Evolutionary conservation across 1,140 invertebrate species (phyloP).

Genomic region (Harpegnathos saltator): DNA sequence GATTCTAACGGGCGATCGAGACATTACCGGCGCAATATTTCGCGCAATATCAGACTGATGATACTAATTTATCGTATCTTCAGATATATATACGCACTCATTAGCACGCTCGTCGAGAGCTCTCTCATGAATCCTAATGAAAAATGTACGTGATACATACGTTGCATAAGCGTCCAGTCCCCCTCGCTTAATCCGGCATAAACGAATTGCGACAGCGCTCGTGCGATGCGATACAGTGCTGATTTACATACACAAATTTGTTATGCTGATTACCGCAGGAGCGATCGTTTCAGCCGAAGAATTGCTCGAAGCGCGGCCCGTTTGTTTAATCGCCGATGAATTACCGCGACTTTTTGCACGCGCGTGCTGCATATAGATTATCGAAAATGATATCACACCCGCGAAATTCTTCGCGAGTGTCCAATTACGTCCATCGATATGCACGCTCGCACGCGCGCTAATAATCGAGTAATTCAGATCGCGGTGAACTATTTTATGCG

Average conservation of each 20-base stretch:
- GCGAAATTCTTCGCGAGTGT: constrained; percentile 3
- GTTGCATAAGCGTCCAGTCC: constrained; percentile 63
- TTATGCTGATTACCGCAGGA: constrained; percentile 55
- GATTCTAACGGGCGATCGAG: constrained; percentile 27
- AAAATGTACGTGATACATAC: constrained; percentile 66
- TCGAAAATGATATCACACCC: constrained; percentile 32
- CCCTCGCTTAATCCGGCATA: constrained; percentile 63
- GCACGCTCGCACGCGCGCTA: background rate
- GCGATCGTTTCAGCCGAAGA: constrained; percentile 65
- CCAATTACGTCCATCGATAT: constrained; percentile 47
- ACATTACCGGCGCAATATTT: constrained; percentile 26
- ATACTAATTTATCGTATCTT: constrained; percentile 57
- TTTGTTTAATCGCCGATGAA: constrained; percentile 52
- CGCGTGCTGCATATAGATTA: constrained; percentile 18
- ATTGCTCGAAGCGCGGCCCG: constrained; percentile 5
- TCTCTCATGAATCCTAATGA: constrained; percentile 69
- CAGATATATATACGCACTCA: constrained; percentile 44
- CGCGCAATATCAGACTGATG: constrained; percentile 36
- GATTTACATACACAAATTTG: constrained; percentile 72
- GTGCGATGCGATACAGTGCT: constrained; percentile 55
- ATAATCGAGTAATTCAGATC: constrained; percentile 2
- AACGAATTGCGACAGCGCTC: constrained; percentile 63
- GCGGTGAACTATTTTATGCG: constrained; percentile 35
- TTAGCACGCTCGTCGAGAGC: constrained; percentile 56
- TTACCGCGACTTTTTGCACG: constrained; percentile 43